phyloP scores from a whole-genome alignment of 2,888 invertebrate genomes.

The Drosophila prolongata region DNA sequence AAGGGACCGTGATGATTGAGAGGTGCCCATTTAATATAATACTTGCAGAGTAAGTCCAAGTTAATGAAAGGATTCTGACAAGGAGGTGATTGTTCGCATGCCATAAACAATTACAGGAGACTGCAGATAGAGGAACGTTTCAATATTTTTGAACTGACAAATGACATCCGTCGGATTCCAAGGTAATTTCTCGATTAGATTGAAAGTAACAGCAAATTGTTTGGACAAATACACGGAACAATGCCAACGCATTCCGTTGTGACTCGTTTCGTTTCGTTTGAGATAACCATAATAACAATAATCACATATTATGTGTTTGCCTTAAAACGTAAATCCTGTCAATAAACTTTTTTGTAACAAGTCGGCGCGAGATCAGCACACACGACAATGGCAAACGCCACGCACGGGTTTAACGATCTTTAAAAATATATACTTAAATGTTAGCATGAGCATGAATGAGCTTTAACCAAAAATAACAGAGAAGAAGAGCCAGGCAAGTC shows the following conservation, averaged over 20 bases:
- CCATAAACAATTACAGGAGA: conserved; percentile 36
- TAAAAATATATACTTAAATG: conserved; percentile 27
- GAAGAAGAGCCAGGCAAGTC: conserved; percentile 43
- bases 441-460: conserved; percentile 30
- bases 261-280: conserved; percentile 13
- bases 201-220: conserved; percentile 43
- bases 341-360: conserved; percentile 60
- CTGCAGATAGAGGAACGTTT: conserved; percentile 22
- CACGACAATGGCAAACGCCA: conserved; percentile 27
- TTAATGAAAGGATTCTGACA: conserved; percentile 35
- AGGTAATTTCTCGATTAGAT: conserved; percentile 39
- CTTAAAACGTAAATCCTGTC: conserved; percentile 51
- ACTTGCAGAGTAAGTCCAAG: conserved; percentile 28
- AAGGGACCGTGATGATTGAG: conserved; percentile 31
- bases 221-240: conserved; percentile 36
- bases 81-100: conserved; percentile 28
- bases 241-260: conserved; percentile 6
- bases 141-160: conserved; percentile 9
- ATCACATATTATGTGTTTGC: conserved; percentile 40
- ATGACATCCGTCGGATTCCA: conserved; percentile 27
- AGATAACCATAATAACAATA: conserved; percentile 25
- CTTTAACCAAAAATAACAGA: conserved; percentile 3
- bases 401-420: conserved; percentile 63
- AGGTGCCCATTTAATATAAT: conserved; percentile 35
- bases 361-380: conserved; percentile 27